phyloP scores from a whole-genome alignment of 2,797 vertebrate species.

The Hoplostethus mediterraneus region DNA sequence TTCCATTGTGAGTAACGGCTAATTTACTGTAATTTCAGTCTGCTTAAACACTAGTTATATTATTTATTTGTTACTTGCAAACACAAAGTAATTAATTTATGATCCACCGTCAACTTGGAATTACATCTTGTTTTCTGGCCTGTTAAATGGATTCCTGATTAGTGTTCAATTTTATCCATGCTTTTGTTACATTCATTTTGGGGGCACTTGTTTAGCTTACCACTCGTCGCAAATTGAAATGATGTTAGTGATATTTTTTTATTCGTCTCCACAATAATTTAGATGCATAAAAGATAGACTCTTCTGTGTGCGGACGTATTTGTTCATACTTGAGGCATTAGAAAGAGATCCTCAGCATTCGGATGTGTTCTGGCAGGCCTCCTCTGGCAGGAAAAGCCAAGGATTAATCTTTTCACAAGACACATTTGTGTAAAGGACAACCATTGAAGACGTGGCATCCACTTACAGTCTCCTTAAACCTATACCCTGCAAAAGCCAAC shows the following conservation, averaged over 20 bases:
- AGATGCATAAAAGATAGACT: constrained; percentile 55
- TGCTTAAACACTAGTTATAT: no score
- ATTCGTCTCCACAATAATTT: constrained; percentile 58
- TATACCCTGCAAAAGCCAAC: constrained; percentile 27
- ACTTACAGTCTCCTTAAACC: constrained; percentile 52
- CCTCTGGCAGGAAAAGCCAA: constrained; percentile 39
- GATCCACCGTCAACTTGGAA: constrained; percentile 40
- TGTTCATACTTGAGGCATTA: constrained; percentile 71
- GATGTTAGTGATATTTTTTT: constrained; percentile 45
- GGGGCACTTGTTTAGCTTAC: constrained; percentile 55
- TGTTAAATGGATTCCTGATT: constrained; percentile 61
- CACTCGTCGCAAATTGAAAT: constrained; percentile 60
- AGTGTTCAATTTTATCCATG: constrained; percentile 14
- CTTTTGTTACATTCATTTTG: constrained; percentile 62
- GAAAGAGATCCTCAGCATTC: constrained; percentile 53
- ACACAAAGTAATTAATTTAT: not conserved
- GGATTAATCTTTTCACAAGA: constrained; percentile 60
- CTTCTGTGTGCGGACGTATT: constrained; percentile 70
- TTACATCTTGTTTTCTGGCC: constrained; percentile 37
- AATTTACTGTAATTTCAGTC: no score
- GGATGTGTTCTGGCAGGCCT: constrained; percentile 59
- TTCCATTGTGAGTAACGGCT: not conserved
- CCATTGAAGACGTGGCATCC: constrained; percentile 68
- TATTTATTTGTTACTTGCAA: no score
- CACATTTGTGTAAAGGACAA: constrained; percentile 64